These are phyloP conservation scores for Neoascia interrupta DNA, from an alignment of 2,888 invertebrate genomes.

Conservation along the genomic window DNA sequence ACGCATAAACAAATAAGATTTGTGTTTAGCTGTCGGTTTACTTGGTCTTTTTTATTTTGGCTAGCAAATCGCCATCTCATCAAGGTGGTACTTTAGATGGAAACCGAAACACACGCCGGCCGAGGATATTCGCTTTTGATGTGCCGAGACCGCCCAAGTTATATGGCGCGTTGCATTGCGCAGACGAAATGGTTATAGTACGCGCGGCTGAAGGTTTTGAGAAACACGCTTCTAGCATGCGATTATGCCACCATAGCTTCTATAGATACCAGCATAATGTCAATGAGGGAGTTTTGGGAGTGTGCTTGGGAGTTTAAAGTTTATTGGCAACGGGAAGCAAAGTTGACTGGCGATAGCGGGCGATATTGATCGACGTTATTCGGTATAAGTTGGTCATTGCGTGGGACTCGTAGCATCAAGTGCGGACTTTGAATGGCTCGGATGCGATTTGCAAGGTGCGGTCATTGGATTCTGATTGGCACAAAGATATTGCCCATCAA, in stretches of 20 bases:
- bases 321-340: conserved; percentile 50
- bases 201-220: not conserved
- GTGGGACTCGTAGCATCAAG: conserved; percentile 17
- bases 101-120: conserved; percentile 28
- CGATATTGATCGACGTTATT: conserved; percentile 37
- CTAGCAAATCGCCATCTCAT: conserved; percentile 67
- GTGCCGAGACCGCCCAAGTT: conserved; percentile 67
- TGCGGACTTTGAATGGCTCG: too few relatives aligned
- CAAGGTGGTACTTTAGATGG: conserved; percentile 64
- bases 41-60: conserved; percentile 5
- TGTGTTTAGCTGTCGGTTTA: conserved; percentile 41
- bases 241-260: too few relatives aligned
- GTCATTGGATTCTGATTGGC: too few relatives aligned
- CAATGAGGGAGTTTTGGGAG: not conserved
- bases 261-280: not conserved
- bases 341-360: conserved; percentile 40
- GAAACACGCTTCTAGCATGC: too few relatives aligned
- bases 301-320: conserved; percentile 16
- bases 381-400: conserved; percentile 39
- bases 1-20: conserved; percentile 70
- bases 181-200: not conserved
- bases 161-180: conserved; percentile 22
- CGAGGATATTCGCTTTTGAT: conserved; percentile 48
- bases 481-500: too few relatives aligned
- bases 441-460: too few relatives aligned